Percentiles rank a stretch among this genome's conserved stretches.
Conservation (phyloP, 2,113 vertebrate genomes). For the Notothenia rossii region DNA sequence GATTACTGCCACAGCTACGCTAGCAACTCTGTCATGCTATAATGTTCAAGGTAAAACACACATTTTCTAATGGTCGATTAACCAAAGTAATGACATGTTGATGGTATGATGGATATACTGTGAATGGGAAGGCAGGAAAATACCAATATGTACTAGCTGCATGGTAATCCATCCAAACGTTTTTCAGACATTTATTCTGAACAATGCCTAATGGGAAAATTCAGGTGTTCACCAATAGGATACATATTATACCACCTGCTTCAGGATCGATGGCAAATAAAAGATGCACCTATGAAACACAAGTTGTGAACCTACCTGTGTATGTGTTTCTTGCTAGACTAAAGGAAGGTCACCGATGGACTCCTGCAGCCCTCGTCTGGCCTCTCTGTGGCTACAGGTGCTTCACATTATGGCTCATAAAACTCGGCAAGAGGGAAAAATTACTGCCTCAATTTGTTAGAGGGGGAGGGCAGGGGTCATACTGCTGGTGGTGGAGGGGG, state of each 20-base stretch:
- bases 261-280: background rate
- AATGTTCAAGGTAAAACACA: background rate
- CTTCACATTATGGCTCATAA: conserved; percentile 84
- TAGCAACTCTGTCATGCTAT: background rate
- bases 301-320: conserved; percentile 13
- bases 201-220: background rate
- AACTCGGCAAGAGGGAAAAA: conserved; percentile 79
- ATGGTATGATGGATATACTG: background rate
- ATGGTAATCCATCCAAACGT: background rate
- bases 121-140: background rate
- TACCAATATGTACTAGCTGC: background rate
- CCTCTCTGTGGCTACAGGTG: conserved; percentile 82
- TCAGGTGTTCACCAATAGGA: background rate
- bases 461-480: conserved; percentile 21
- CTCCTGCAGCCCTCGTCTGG: conserved; percentile 66
- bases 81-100: background rate
- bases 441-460: conserved; percentile 81
- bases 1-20: background rate
- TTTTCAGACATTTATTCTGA: background rate
- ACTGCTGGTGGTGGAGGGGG: background rate
- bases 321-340: conserved; percentile 7
- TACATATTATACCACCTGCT: background rate
- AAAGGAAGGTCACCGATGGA: conserved; percentile 65
- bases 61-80: background rate
- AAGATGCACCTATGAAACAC: background rate